phyloP scores from a whole-genome alignment of 2,797 vertebrate genomes.

The Cirrhinus molitorella region DNA sequence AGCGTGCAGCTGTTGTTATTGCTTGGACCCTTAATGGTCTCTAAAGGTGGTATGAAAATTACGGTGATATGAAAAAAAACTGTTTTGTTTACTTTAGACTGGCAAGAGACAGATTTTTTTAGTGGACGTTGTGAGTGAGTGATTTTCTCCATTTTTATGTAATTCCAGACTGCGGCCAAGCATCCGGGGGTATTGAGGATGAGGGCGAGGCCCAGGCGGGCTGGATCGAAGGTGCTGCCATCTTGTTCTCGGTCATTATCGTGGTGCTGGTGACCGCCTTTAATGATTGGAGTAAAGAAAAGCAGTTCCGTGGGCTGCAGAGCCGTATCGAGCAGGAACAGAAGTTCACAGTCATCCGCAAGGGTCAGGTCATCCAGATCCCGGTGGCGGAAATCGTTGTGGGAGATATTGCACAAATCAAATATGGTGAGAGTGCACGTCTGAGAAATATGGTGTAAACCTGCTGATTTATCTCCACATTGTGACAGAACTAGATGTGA shows the following conservation, averaged over 20 bases:
- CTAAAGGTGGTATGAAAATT: conserved; percentile 12
- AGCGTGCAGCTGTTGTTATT: conserved; percentile 12
- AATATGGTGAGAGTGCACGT: conserved; percentile 86
- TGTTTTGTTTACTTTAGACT: background rate
- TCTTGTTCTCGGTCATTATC: conserved; percentile 94
- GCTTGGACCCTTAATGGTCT: conserved; percentile 7
- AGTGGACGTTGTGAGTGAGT: background rate
- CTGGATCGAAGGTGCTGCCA: conserved; percentile 97
- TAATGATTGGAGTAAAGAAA: conserved; percentile 99
- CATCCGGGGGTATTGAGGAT: conserved; percentile 77
- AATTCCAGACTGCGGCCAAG: conserved; percentile 85
- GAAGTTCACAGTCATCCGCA: conserved; percentile 95
- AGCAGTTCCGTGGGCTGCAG: conserved; percentile 97
- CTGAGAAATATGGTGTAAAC: conserved; percentile 5
- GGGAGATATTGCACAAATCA: conserved; percentile 97
- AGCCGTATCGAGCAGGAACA: conserved; percentile 97
- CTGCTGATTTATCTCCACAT: background rate
- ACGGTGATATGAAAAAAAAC: too few species aligned
- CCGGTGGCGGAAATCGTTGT: conserved; percentile 94
- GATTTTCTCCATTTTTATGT: conserved; percentile 17
- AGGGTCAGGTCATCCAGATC: conserved; percentile 97
- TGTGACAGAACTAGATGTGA: background rate
- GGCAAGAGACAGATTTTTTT: background rate
- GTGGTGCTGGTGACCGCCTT: conserved; percentile 97
- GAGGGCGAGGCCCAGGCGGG: conserved; percentile 92